These are phyloP conservation scores for Phengaris alcon DNA, from an alignment of 2,888 invertebrate genomes.

Conservation along the genomic window DNA sequence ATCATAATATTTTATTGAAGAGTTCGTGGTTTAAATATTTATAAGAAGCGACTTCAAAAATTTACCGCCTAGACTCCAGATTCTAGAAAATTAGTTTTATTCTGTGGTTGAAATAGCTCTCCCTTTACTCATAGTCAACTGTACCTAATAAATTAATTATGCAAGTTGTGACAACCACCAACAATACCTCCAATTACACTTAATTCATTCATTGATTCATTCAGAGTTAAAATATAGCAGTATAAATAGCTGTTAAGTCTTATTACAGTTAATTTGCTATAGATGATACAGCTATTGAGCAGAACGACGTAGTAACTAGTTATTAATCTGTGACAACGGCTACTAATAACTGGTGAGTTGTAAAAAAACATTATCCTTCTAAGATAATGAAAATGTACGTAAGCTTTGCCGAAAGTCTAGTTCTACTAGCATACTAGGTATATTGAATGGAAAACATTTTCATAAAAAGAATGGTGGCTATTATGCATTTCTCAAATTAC, in stretches of 20 bases:
- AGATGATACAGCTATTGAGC: neutral
- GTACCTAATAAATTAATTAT: neutral
- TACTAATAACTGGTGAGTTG: neutral
- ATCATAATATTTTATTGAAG: no score
- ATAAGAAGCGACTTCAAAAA: neutral
- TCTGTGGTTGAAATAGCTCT: neutral
- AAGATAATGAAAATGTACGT: neutral
- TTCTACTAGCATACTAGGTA: no score
- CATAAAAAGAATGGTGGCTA: no score
- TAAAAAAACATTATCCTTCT: neutral
- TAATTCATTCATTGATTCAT: neutral
- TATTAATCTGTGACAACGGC: neutral
- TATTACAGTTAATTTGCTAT: neutral
- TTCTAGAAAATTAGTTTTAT: neutral
- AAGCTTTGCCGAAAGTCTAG: neutral
- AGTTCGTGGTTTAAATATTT: no score
- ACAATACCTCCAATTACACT: constrained; percentile 14
- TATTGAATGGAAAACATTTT: no score
- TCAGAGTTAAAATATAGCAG: no score
- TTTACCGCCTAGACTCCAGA: neutral
- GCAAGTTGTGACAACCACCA: neutral
- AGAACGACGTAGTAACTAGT: neutral
- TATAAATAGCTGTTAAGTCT: neutral
- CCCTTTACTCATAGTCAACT: neutral
- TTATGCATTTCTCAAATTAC: no score